A percentile compares a stretch with the other conserved stretches of the same genome.
These are phyloP conservation scores for Batillaria attramentaria DNA, from an alignment of 1,140 invertebrate species.

Conservation along the genomic window DNA sequence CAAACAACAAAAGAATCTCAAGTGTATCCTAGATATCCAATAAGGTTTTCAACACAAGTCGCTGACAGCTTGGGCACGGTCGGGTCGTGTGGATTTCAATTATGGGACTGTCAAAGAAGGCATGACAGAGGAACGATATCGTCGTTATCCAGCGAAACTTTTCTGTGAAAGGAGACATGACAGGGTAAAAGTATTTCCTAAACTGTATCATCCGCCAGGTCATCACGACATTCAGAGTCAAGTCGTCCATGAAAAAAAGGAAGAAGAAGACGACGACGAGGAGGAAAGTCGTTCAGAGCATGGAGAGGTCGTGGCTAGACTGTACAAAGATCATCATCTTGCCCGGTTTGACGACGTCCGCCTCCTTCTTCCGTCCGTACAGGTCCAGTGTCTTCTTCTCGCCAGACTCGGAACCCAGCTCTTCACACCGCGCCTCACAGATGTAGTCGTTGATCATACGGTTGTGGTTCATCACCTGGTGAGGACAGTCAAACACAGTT, in stretches of 20 bases:
- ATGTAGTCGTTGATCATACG: slow-evolving; percentile 71
- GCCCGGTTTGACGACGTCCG: slow-evolving; percentile 51
- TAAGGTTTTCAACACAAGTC: no score
- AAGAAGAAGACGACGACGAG: no score
- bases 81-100: no score
- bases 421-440: slow-evolving; percentile 65
- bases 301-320: slow-evolving; percentile 56
- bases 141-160: no score
- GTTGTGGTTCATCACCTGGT: slow-evolving; percentile 72
- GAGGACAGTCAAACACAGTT: slow-evolving; percentile 10
- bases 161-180: neutral
- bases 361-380: slow-evolving; percentile 57
- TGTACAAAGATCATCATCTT: slow-evolving; percentile 50
- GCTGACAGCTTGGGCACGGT: no score
- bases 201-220: neutral
- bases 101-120: no score
- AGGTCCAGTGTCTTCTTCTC: slow-evolving; percentile 45
- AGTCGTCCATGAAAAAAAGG: no score
- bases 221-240: no score
- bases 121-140: no score
- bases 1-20: no score
- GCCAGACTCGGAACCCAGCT: slow-evolving; percentile 53
- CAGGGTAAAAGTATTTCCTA: neutral
- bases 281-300: slow-evolving; percentile 35
- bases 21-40: no score